Conservation (phyloP, 1,140 invertebrate species). For the Gonatopus flavifemur region DNA sequence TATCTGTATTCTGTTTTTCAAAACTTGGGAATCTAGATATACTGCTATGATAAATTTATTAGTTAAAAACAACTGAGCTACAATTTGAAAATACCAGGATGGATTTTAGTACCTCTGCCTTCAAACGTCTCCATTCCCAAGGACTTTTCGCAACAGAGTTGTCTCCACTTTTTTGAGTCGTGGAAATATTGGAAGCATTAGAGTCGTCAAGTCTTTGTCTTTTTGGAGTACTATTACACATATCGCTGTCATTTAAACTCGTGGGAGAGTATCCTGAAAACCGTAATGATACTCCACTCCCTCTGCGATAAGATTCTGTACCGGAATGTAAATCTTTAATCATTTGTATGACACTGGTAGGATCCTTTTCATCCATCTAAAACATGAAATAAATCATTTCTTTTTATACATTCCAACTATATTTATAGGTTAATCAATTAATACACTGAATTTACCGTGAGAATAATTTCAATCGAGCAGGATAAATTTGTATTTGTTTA, state of each 20-base stretch:
- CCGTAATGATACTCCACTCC: conserved; percentile 13
- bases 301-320: conserved; percentile 20
- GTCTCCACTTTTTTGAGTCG: conserved; percentile 11
- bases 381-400: background rate
- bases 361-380: conserved; percentile 36
- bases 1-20: too few species aligned
- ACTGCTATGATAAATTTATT: background rate
- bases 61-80: background rate
- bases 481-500: too few species aligned
- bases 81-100: background rate
- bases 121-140: conserved; percentile 45
- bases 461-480: too few species aligned
- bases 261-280: conserved; percentile 15
- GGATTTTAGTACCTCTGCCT: conserved; percentile 29
- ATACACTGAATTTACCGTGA: too few species aligned
- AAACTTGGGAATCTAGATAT: too few species aligned
- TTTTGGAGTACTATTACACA: conserved; percentile 22
- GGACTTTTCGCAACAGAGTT: conserved; percentile 31
- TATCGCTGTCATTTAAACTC: conserved; percentile 7
- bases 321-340: conserved; percentile 37
- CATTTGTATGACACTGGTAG: conserved; percentile 40
- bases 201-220: conserved; percentile 26
- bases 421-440: too few species aligned
- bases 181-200: background rate
- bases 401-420: too few species aligned